Evolutionary conservation across 1,140 invertebrate genomes (phyloP), one percentile per base, ranked within the genome.

Genomic region (Leguminivora glycinivorella): DNA sequence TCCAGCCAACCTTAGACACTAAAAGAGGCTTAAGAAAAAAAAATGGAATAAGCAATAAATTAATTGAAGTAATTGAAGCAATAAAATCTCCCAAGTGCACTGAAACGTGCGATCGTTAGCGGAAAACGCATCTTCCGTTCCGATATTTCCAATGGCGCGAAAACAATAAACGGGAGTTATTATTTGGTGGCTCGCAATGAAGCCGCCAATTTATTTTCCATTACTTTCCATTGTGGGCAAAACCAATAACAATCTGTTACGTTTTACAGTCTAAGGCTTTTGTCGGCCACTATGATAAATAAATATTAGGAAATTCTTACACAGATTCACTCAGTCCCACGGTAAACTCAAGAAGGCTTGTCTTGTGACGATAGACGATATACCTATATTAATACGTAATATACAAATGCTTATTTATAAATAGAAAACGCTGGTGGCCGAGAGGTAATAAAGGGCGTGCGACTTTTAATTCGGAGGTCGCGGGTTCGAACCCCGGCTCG

Each of bases 241-340:
- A 70, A 74, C 74, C 71, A 78, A 78, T 72, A 76, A 78, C 76
- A 73, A 77, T 77, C 72, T 75, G 73, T 72, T 72, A 77, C 40
- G 58, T 72, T 68, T 47, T 70, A 69, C 67, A 70, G 70, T 73
- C 68, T 72, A 80, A 76, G 75, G 68, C 70, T 72, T 71, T 73
- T 67, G 68, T 56, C 67, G 17, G 29, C 67, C 67, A 70, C 69
- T 71, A 75, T 75, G 76, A 75, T 78, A n/a, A n/a, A n/a, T n/a
- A n/a, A n/a, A n/a, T n/a, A n/a, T n/a, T n/a, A n/a, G n/a, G n/a
- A n/a, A n/a, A n/a, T n/a, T n/a, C n/a, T n/a, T n/a, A n/a, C n/a
- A n/a, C n/a, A n/a, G n/a, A n/a, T n/a, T n/a, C n/a, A n/a, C n/a
- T n/a, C n/a, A n/a, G n/a, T n/a, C n/a, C n/a, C n/a, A n/a, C n/a